Conservation (phyloP, 1,140 invertebrate genomes). For the Diplogasteroides magnus region DNA sequence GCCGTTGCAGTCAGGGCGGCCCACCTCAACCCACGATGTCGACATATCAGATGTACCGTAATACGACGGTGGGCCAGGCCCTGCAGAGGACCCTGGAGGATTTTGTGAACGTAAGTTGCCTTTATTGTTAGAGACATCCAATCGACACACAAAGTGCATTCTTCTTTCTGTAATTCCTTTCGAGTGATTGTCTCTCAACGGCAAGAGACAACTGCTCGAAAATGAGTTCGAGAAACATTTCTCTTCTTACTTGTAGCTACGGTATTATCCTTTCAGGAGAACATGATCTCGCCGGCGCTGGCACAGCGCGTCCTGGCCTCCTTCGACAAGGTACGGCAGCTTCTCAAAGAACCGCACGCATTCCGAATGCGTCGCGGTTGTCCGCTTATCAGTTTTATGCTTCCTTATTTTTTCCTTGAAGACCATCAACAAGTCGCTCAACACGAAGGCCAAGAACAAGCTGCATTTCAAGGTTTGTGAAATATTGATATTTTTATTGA, state of each 20-base stretch:
- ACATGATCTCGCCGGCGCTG: slow-evolving; percentile 80
- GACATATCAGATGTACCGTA: slow-evolving; percentile 89
- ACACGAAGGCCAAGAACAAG: slow-evolving; percentile 58
- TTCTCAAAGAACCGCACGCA: too few relatives aligned
- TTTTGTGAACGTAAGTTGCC: slow-evolving; percentile 63
- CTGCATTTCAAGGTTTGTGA: slow-evolving; percentile 26
- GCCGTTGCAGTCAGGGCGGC: neutral
- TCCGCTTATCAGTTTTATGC: too few relatives aligned
- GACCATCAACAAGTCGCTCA: slow-evolving; percentile 85
- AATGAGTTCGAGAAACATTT: too few relatives aligned
- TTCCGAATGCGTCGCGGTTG: too few relatives aligned
- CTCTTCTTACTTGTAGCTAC: too few relatives aligned
- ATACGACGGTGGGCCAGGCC: slow-evolving; percentile 93
- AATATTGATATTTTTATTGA: slow-evolving; percentile 3
- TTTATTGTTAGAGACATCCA: slow-evolving; percentile 3
- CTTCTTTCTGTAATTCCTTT: slow-evolving; percentile 69
- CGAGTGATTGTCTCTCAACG: slow-evolving; percentile 46
- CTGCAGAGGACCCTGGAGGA: slow-evolving; percentile 90
- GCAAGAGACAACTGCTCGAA: neutral
- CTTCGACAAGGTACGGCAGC: slow-evolving; percentile 95
- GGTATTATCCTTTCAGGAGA: neutral
- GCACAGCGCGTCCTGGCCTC: slow-evolving; percentile 85
- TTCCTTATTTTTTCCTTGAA: too few relatives aligned
- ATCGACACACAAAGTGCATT: too few relatives aligned
- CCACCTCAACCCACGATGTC: slow-evolving; percentile 60